Evolutionary conservation across 2,888 invertebrate genomes (phyloP), one percentile per base, ranked within the genome.

Genomic region (Dryobota labecula): DNA sequence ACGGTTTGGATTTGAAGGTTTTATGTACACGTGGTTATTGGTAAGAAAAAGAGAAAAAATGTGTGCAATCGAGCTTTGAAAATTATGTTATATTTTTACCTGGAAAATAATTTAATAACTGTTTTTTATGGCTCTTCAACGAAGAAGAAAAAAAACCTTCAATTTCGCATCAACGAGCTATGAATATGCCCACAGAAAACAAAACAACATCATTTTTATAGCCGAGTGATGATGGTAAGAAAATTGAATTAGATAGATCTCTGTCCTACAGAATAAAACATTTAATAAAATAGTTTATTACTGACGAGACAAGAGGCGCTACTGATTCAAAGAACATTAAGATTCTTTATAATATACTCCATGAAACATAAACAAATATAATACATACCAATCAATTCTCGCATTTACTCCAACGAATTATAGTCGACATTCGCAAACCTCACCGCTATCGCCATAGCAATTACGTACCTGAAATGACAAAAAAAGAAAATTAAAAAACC

Each of bases 401-500:
- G 36, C 38, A 33, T 62, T 38, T 49, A 68, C 33, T 56, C 20
- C 66, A 41, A 54, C 24, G 57, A 51, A 57, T 54, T 70, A 79
- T 57, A 82, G 72, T 68, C n/a, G 27, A 76, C 38, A 76, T 69
- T 82, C 69, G 74, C 80, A 65, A 68, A 60, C 60, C 49, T 30
- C 65, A 65, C 45, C 43, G 51, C 68, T 56, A 68, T 70, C 57
- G 53, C 70, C 68, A 33, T 57, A 68, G 68, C 72, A 70, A 70
- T 82, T 70, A 79, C 84, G 56, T 84, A 84, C 84, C 84, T 84
- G 83, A 70, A 84, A 84, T 70, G 70, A 84, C 69, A 85, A 71
- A 80, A 82, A 80, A 78, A 60, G 33, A 60, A 70, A 76, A 70
- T 81, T 70, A 78, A 83, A 83, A 78, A 85, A 83, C 85, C 73